Evolutionary conservation across 2,113 vertebrate genomes (phyloP).

Genomic region (Aegypius monachus): DNA sequence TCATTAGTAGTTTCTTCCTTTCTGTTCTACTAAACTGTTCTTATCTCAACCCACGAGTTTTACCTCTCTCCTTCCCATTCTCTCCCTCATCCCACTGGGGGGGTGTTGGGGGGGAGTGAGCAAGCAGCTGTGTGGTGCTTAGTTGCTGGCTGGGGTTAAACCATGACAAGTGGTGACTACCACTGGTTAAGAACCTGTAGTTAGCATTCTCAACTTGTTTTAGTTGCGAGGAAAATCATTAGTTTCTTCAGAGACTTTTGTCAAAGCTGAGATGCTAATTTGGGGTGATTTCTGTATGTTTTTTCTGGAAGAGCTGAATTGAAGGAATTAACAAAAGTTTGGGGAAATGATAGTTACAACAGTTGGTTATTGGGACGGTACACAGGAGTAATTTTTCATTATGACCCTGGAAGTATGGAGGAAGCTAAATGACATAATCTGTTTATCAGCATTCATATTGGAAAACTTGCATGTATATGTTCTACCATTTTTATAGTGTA

Average conservation of each 20-base stretch:
- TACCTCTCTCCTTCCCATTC: no score
- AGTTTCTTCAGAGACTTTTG: not conserved
- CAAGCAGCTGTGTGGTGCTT: no score
- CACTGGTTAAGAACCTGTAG: not conserved
- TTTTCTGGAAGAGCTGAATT: not conserved
- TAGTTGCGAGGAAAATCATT: not conserved
- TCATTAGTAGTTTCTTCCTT: no score
- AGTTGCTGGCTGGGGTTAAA: no score
- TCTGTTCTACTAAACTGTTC: no score
- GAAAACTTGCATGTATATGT: not conserved
- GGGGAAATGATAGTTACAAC: not conserved
- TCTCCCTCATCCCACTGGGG: no score
- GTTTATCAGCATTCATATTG: not conserved
- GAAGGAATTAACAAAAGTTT: not conserved
- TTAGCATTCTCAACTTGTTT: not conserved
- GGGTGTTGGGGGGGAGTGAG: no score
- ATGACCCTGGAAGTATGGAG: not conserved
- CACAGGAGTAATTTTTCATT: not conserved
- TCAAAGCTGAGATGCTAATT: not conserved
- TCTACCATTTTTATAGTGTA: not conserved
- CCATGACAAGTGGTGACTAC: not conserved
- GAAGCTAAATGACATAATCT: not conserved
- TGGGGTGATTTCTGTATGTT: not conserved
- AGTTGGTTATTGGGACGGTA: not conserved
- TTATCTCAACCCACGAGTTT: no score